Conservation (phyloP, 2,797 vertebrate genomes). For the Lophius americanus region DNA sequence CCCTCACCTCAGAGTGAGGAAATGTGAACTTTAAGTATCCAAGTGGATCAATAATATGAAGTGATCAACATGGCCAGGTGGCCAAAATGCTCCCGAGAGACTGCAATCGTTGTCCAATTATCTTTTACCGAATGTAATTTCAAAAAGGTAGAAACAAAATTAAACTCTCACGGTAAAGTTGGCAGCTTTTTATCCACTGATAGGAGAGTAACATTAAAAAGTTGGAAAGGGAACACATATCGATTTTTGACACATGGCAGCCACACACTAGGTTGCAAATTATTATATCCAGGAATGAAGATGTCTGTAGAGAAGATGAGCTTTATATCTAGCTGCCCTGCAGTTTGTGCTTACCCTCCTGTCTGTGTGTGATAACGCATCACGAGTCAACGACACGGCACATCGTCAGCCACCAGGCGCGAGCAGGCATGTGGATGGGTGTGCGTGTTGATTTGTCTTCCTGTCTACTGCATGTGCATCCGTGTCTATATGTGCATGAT, state of each 20-base stretch:
- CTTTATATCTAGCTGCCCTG: conserved; percentile 59
- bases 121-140: conserved; percentile 69
- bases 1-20: conserved; percentile 54
- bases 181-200: conserved; percentile 66
- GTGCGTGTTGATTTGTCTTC: conserved; percentile 32
- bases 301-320: conserved; percentile 44
- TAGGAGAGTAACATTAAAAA: conserved; percentile 35
- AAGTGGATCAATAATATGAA: conserved; percentile 5
- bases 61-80: conserved; percentile 11
- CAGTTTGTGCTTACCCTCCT: conserved; percentile 56
- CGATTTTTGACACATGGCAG: conserved; percentile 20
- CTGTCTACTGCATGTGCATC: conserved; percentile 62
- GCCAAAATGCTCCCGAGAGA: conserved; percentile 26
- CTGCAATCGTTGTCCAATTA: conserved; percentile 46
- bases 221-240: conserved; percentile 66
- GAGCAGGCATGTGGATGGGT: conserved; percentile 31
- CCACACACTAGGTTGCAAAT: conserved; percentile 17
- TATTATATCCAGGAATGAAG: conserved; percentile 26
- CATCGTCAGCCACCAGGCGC: not conserved
- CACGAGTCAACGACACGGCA: not conserved
- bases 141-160: conserved; percentile 36
- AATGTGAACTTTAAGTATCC: conserved; percentile 65
- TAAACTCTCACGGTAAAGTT: conserved; percentile 37
- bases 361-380: conserved; percentile 14
- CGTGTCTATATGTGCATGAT: conserved; percentile 65